Percentiles rank a stretch among this genome's conserved stretches.
Conservation (phyloP, 2,888 invertebrate genomes). For the Noctua janthina region DNA sequence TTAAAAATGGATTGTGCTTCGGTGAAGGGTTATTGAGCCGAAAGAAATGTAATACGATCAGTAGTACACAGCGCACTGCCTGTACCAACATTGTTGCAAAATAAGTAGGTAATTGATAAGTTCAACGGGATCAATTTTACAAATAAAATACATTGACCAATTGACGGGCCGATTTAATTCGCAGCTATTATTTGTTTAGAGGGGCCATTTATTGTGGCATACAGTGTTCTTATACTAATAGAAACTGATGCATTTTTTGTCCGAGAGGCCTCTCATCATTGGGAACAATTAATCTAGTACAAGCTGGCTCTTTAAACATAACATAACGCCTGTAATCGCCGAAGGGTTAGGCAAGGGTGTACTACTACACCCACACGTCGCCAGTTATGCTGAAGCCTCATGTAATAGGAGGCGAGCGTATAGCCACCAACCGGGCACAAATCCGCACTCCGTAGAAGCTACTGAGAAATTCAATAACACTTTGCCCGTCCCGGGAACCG, state of each 20-base stretch:
- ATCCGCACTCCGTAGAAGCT: background rate
- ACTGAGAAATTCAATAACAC: background rate
- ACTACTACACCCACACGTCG: background rate
- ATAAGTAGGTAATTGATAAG: conserved; percentile 59
- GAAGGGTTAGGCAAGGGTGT: background rate
- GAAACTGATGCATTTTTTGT: conserved; percentile 12
- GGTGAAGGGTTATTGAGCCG: conserved; percentile 27
- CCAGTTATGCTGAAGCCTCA: too few relatives aligned
- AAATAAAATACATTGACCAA: conserved; percentile 55
- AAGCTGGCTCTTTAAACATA: background rate
- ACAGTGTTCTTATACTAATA: conserved; percentile 36
- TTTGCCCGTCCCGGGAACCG: background rate
- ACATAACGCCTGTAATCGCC: background rate
- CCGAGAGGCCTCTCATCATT: background rate
- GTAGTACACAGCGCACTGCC: conserved; percentile 3
- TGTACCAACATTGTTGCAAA: conserved; percentile 40
- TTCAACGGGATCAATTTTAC: conserved; percentile 60
- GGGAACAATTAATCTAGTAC: background rate
- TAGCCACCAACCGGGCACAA: background rate
- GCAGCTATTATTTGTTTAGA: conserved; percentile 48
- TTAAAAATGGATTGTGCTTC: conserved; percentile 2
- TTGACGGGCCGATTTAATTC: conserved; percentile 55
- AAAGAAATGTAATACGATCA: conserved; percentile 41
- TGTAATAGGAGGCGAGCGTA: background rate
- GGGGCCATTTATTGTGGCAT: conserved; percentile 46